Base-by-base conservation (phyloP, 2,888 invertebrate genomes). In the Acholoe squamosa region DNA sequence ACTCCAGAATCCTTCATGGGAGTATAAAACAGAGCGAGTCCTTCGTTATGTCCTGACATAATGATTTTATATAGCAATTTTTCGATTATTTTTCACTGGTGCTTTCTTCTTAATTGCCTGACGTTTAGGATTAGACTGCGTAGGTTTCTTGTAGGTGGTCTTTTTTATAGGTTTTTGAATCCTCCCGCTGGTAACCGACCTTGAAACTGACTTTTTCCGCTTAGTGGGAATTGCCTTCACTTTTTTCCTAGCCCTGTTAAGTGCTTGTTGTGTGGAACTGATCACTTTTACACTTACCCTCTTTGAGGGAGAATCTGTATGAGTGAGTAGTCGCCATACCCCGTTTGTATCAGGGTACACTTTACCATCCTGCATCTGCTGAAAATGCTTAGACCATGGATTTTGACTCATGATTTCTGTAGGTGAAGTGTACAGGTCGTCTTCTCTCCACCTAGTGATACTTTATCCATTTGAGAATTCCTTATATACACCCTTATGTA, bases 401-500 rank as follows among this genome's bases (percentile, higher is more conserved):
- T 19, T 84, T 0, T 14, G 7, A 84, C 51, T 34, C 77, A 77
- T 43, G 12, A 28, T 54, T 56, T 52, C 16, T 56, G 14, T 12
- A 88, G 33, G 33, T 88, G 88, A 25, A 88, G 56, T 56, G 88
- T 88, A 88, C 88, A 88, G 14, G 56, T 88, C 31, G 88, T 88
- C 28, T 3, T 28, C 16, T 52, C 33, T 34, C 33, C 33, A 54
- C 10, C 5, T 52, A 28, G 54, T 19, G 56, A 25, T 12, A 19
- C 0, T 52, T 52, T 56, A 52, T 25, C 3, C 33, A n/a, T 34
- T 19, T 88, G 31, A 0, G 7, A 16, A 0, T 54, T 51, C 22
- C 43, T 52, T 56, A 52, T 56, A 56, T 52, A 88, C 25, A 88
- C 28, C 0, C 88, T 54, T 54, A 56, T 1, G 0, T 54, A 16